These are phyloP conservation scores for Etheostoma spectabile DNA, from an alignment of 2,113 vertebrate genomes.

Conservation along the genomic window DNA sequence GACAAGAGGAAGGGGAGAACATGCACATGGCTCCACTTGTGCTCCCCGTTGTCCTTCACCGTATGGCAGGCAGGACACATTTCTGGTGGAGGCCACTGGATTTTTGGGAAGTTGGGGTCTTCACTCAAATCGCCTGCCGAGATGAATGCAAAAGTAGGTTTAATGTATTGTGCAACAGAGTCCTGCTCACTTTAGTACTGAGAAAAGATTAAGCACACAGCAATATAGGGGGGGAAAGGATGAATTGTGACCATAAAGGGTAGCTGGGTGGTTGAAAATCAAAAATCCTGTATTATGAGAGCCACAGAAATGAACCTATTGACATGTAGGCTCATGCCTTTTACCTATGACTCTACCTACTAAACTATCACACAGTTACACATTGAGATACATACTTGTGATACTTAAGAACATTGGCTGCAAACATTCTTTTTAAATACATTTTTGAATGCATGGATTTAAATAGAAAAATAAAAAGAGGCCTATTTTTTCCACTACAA, in stretches of 20 bases:
- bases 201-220: neutral
- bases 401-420: neutral
- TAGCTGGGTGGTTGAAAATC: neutral
- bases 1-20: conserved; percentile 87
- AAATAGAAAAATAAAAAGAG: no score
- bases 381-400: neutral
- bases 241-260: neutral
- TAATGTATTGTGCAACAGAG: neutral
- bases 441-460: neutral
- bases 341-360: neutral
- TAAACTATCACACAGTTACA: neutral
- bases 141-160: neutral
- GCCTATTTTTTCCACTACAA: neutral
- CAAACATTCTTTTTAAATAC: neutral
- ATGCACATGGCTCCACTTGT: conserved; percentile 82
- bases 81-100: conserved; percentile 91
- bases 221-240: neutral
- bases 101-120: conserved; percentile 94
- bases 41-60: conserved; percentile 71
- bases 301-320: neutral
- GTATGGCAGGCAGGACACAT: conserved; percentile 88
- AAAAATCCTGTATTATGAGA: neutral
- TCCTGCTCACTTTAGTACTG: neutral
- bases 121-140: conserved; percentile 87
- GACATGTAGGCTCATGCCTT: neutral